These are phyloP conservation scores for Trigoniulus corallinus DNA, from an alignment of 1,140 invertebrate genomes.

Conservation along the genomic window DNA sequence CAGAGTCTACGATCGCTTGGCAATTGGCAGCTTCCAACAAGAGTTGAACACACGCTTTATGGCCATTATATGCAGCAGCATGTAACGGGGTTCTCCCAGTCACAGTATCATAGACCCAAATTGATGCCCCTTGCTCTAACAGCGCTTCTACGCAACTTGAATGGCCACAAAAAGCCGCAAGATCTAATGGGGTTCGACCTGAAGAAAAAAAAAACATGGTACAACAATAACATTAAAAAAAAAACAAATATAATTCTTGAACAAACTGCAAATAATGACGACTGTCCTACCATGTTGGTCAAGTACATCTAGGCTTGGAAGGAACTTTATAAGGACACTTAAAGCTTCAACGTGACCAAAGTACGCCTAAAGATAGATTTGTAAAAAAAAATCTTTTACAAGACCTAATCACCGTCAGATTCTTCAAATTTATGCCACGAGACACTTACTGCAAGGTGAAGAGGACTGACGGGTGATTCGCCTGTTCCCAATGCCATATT, in stretches of 20 bases:
- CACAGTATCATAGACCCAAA: conserved; percentile 34
- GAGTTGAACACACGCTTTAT: conserved; percentile 33
- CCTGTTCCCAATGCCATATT: neutral
- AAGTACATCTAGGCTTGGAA: conserved; percentile 34
- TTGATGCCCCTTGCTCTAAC: conserved; percentile 37
- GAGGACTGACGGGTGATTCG: conserved; percentile 29
- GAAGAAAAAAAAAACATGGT: conserved; percentile 7
- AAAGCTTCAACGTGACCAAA: conserved; percentile 35
- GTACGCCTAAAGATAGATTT: conserved; percentile 25
- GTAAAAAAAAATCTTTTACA: neutral
- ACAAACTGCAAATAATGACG: neutral
- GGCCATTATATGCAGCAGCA: conserved; percentile 41
- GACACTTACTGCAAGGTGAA: conserved; percentile 40
- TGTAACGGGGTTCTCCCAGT: conserved; percentile 39
- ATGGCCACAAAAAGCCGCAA: conserved; percentile 38
- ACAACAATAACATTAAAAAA: neutral
- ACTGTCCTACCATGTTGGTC: conserved; percentile 17
- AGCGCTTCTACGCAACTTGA: conserved; percentile 35
- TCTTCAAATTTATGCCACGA: neutral
- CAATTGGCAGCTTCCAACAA: conserved; percentile 35
- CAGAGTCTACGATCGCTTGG: conserved; percentile 30
- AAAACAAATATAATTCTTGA: neutral
- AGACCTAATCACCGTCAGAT: conserved; percentile 6
- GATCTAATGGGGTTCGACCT: conserved; percentile 38
- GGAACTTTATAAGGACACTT: conserved; percentile 30